Evolutionary conservation across 2,113 vertebrate species (phyloP).

Genomic region (Dicaeum eximium): DNA sequence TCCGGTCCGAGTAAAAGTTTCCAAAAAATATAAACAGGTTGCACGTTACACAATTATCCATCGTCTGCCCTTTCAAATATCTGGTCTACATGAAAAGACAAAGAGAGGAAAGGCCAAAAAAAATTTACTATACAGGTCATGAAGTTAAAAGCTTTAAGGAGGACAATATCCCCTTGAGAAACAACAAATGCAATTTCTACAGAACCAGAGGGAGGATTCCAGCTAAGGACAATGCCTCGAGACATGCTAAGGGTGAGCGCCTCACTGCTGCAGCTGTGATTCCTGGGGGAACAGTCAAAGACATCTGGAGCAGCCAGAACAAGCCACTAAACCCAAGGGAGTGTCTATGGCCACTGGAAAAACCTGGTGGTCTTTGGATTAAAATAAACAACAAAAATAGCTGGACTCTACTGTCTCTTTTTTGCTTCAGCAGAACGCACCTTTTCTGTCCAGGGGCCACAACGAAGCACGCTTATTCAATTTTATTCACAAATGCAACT

Average conservation of each 20-base stretch:
- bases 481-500: neutral
- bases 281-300: neutral
- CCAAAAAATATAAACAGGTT: constrained; percentile 66
- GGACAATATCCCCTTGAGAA: constrained; percentile 52
- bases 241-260: constrained; percentile 25
- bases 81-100: constrained; percentile 77
- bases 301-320: neutral
- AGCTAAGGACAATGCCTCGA: constrained; percentile 2
- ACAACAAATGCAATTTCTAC: constrained; percentile 19
- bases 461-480: neutral
- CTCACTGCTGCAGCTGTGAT: constrained; percentile 12
- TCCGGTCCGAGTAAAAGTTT: constrained; percentile 60
- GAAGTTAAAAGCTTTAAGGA: constrained; percentile 62
- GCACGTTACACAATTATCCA: constrained; percentile 76
- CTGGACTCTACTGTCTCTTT: neutral
- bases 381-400: neutral
- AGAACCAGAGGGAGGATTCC: constrained; percentile 19
- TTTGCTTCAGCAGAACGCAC: neutral
- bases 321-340: neutral
- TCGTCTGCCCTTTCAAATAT: constrained; percentile 80
- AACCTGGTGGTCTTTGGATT: neutral
- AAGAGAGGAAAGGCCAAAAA: constrained; percentile 76
- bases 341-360: neutral
- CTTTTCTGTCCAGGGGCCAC: neutral
- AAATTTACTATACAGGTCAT: constrained; percentile 66